phyloP scores from a whole-genome alignment of 1,140 invertebrate genomes.

The Bombus cullumanus region DNA sequence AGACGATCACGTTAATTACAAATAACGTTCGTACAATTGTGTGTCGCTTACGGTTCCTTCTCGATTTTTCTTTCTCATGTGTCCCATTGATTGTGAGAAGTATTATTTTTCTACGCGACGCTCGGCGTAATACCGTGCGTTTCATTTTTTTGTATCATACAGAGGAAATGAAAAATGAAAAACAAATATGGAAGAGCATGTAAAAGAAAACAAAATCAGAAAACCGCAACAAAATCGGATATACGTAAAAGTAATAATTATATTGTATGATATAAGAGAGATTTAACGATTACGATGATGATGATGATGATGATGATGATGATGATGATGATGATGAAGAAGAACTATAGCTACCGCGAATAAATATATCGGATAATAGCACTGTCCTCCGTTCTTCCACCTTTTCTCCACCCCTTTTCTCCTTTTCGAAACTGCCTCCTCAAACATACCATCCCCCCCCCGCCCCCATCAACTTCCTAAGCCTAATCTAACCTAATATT shows the following conservation, averaged over 20 bases:
- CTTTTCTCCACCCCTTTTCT: too few relatives aligned
- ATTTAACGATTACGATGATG: slow-evolving; percentile 20
- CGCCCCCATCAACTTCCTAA: too few relatives aligned
- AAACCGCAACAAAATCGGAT: neutral
- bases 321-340: slow-evolving; percentile 6
- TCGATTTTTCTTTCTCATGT: slow-evolving; percentile 34
- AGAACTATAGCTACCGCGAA: slow-evolving; percentile 31
- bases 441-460: neutral
- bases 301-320: neutral
- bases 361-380: slow-evolving; percentile 48
- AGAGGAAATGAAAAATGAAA: neutral
- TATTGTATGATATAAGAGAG: slow-evolving; percentile 34
- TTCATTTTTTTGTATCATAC: neutral
- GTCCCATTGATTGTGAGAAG: neutral
- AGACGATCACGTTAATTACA: slow-evolving; percentile 5
- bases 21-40: neutral
- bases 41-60: slow-evolving; percentile 26
- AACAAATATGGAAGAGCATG: neutral
- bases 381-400: neutral
- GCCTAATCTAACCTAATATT: neutral
- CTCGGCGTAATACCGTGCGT: neutral
- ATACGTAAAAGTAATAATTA: slow-evolving; percentile 1
- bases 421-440: neutral
- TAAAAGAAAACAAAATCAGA: neutral
- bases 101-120: slow-evolving; percentile 43